A percentile compares a stretch with the other conserved stretches of the same genome.
Conservation (phyloP, 2,888 invertebrate species). For the Caenorhabditis sulstoni region DNA sequence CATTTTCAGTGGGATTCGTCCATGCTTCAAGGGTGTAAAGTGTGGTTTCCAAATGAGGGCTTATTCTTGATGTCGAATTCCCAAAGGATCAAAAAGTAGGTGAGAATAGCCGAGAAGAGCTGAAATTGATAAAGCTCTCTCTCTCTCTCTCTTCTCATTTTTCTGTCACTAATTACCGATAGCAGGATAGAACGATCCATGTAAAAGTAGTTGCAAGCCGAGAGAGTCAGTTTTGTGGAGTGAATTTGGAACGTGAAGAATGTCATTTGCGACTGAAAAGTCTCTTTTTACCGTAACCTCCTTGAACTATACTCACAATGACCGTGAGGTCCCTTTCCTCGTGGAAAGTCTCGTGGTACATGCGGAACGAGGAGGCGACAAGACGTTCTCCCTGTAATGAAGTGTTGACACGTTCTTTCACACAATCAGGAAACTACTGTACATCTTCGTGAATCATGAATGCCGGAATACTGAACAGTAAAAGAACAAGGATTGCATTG, state of each 20-base stretch:
- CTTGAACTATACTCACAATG: constrained; percentile 43
- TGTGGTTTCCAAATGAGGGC: constrained; percentile 22
- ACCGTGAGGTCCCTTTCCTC: constrained; percentile 68
- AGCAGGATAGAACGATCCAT: constrained; percentile 69
- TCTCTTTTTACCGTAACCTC: too few species aligned
- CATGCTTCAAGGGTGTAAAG: constrained; percentile 21
- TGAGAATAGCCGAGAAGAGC: constrained; percentile 69
- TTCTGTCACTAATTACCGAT: constrained; percentile 53
- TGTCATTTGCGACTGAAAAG: constrained; percentile 66
- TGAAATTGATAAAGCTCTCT: constrained; percentile 50
- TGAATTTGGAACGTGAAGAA: constrained; percentile 70
- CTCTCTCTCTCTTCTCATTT: too few species aligned
- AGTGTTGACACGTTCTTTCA: not conserved
- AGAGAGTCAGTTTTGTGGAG: constrained; percentile 66
- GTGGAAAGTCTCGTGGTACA: constrained; percentile 70
- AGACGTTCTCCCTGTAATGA: constrained; percentile 65
- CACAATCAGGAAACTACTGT: too few species aligned
- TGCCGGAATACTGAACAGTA: constrained; percentile 68
- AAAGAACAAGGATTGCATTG: constrained; percentile 62
- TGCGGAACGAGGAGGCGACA: constrained; percentile 65
- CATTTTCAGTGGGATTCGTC: not conserved
- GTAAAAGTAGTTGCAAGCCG: constrained; percentile 69
- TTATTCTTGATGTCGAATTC: constrained; percentile 61
- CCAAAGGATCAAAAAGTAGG: constrained; percentile 69
- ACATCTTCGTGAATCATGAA: constrained; percentile 72